Evolutionary conservation across 2,888 invertebrate genomes (phyloP).

Genomic region (Andrena hattorfiana): DNA sequence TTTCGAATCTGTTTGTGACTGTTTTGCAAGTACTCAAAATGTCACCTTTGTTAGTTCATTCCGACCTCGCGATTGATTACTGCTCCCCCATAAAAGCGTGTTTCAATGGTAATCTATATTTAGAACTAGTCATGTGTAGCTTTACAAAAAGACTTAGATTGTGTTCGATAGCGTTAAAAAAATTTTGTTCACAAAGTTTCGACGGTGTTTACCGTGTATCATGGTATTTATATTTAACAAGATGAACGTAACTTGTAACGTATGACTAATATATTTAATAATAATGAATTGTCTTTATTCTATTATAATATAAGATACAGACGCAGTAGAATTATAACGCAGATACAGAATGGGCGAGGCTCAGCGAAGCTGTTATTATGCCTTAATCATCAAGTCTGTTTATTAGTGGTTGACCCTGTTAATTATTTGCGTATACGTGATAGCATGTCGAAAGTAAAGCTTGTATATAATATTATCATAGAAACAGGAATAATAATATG

Average conservation of each 20-base stretch:
- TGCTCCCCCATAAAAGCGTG: constrained; percentile 27
- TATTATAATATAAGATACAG: too few species aligned
- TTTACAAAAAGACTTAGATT: constrained; percentile 60
- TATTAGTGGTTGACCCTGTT: constrained; percentile 27
- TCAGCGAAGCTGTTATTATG: too few species aligned
- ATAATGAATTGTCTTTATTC: too few species aligned
- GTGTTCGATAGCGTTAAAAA: constrained; percentile 38
- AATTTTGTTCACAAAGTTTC: constrained; percentile 21
- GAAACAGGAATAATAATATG: constrained; percentile 35
- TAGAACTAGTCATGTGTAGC: constrained; percentile 75
- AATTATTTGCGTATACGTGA: not conserved
- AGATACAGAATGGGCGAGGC: too few species aligned
- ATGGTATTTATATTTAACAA: constrained; percentile 30
- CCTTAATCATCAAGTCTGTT: constrained; percentile 34
- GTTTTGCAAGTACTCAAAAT: not conserved
- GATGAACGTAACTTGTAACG: constrained; percentile 1
- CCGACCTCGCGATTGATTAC: not conserved
- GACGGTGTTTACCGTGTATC: constrained; percentile 14
- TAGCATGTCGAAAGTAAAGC: constrained; percentile 22
- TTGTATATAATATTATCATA: constrained; percentile 60
- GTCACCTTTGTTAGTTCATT: constrained; percentile 5
- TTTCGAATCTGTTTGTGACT: not conserved
- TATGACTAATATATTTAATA: constrained; percentile 25
- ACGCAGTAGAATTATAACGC: too few species aligned
- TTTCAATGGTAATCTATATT: constrained; percentile 45